phyloP scores from a whole-genome alignment of 2,888 invertebrate genomes.

The Anthrax anthrax region DNA sequence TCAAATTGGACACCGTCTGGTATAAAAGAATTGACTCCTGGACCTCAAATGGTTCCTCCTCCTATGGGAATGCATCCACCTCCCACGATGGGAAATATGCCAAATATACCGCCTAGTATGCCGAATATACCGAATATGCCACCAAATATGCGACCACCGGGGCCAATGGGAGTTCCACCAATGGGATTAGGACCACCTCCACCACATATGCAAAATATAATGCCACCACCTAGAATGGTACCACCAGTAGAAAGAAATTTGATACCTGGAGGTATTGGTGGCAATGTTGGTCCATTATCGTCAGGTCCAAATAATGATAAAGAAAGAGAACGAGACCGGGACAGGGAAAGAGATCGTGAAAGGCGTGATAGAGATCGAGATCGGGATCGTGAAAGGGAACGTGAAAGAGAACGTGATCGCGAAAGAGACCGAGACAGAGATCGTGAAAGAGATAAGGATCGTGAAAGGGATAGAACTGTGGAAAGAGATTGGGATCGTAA shows the following conservation, averaged over 20 bases:
- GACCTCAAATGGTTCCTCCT: conserved; percentile 33
- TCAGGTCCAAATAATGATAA: conserved; percentile 5
- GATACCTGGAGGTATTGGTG: no score
- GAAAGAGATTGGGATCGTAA: conserved; percentile 6
- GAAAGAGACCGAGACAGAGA: conserved; percentile 20
- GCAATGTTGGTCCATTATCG: no score
- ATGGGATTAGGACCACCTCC: conserved; percentile 17
- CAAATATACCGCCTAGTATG: conserved; percentile 16
- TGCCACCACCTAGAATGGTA: conserved; percentile 14
- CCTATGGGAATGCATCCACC: conserved; percentile 20
- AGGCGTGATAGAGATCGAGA: conserved; percentile 36
- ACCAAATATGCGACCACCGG: conserved; percentile 22
- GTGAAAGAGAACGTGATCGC: conserved; percentile 13
- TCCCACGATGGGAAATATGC: conserved; percentile 25
- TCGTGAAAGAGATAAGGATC: conserved; percentile 10
- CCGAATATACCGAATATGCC: conserved; percentile 18
- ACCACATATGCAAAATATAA: conserved; percentile 10
- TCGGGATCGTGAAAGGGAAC: conserved; percentile 37
- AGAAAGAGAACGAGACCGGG: conserved; percentile 23
- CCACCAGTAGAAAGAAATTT: conserved; percentile 1
- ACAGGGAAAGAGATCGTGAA: conserved; percentile 8
- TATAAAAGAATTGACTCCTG: conserved; percentile 55
- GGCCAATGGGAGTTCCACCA: conserved; percentile 21
- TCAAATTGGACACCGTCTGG: conserved; percentile 48
- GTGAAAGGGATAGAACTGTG: neutral